phyloP scores from a whole-genome alignment of 2,797 vertebrate species.

The Silurus aristotelis region DNA sequence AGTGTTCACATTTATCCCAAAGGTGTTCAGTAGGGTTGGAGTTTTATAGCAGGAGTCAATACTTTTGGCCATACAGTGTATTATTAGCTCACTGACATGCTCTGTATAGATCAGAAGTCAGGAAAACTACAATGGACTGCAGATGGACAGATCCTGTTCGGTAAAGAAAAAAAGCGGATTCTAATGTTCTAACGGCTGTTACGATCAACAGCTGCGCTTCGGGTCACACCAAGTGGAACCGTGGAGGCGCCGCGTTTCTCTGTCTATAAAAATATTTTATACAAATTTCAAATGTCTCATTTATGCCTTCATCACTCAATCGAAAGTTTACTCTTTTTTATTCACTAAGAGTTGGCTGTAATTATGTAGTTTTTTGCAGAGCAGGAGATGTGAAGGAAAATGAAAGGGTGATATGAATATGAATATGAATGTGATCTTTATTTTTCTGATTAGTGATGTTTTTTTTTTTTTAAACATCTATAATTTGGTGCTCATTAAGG shows the following conservation, averaged over 20 bases:
- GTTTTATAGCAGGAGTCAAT: too few relatives aligned
- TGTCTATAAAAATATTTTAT: not conserved
- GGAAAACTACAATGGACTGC: too few relatives aligned
- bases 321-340: not conserved
- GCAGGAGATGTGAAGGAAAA: not conserved
- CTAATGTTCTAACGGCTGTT: not conserved
- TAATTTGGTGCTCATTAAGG: conserved; percentile 18
- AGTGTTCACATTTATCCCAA: too few relatives aligned
- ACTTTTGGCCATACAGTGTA: too few relatives aligned
- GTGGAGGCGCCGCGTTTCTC: not conserved
- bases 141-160: too few relatives aligned
- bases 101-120: too few relatives aligned
- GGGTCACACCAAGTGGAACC: not conserved
- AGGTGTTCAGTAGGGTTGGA: too few relatives aligned
- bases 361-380: not conserved
- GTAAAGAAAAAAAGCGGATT: not conserved
- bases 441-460: conserved; percentile 1
- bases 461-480: conserved; percentile 13
- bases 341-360: not conserved
- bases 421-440: not conserved
- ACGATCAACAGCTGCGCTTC: not conserved
- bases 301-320: not conserved
- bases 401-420: not conserved
- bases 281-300: not conserved
- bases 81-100: too few relatives aligned